A percentile compares a stretch with the other conserved stretches of the same genome.
phyloP scores from a whole-genome alignment of 2,113 vertebrate genomes.

The Sapayoa aenigma region DNA sequence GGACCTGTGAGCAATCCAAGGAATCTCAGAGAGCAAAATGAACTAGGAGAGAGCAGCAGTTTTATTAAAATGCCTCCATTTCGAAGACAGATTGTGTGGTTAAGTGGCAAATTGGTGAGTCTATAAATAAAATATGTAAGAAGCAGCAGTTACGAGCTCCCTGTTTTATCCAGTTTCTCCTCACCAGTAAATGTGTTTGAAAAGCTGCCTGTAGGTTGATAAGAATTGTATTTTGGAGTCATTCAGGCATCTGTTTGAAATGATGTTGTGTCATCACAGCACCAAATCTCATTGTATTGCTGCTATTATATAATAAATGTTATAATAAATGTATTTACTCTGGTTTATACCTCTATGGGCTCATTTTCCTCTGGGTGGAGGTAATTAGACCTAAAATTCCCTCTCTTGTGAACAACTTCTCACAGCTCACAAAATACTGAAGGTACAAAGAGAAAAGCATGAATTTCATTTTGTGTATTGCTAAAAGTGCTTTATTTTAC shows the following conservation, averaged over 20 bases:
- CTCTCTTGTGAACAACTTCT: background rate
- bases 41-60: background rate
- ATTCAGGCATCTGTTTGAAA: background rate
- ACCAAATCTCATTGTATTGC: background rate
- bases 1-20: background rate
- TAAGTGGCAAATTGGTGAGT: constrained; percentile 15
- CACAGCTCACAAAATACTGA: background rate
- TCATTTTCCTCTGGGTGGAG: background rate
- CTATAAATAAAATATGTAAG: constrained; percentile 25
- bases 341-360: background rate
- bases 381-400: constrained; percentile 27
- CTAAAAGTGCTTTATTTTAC: background rate
- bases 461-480: background rate
- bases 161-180: background rate
- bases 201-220: background rate
- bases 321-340: background rate
- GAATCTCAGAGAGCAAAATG: background rate
- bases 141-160: background rate
- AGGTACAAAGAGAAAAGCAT: background rate
- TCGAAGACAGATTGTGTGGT: constrained; percentile 21
- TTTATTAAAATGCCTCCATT: constrained; percentile 1
- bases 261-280: background rate
- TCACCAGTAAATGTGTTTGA: background rate
- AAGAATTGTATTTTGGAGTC: background rate
- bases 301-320: background rate